These are phyloP conservation scores for Saxidomus purpurata DNA, from an alignment of 1,140 invertebrate genomes.

Conservation along the genomic window DNA sequence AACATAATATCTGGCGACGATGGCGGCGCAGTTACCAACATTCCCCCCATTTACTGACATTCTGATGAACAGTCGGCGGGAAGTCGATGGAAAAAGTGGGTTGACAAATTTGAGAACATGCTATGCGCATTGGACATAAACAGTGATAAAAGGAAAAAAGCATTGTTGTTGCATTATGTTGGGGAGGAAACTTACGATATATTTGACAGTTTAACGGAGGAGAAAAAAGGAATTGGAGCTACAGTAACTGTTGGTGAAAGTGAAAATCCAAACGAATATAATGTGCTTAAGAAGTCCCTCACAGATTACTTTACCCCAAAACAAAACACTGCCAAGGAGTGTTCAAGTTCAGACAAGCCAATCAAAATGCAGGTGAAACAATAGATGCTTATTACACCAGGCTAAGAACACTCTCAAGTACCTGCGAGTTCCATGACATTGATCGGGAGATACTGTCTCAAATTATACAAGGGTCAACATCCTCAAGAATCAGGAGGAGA, in stretches of 20 bases:
- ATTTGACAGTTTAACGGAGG: constrained; percentile 14
- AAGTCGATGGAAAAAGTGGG: constrained; percentile 52
- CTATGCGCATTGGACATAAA: constrained; percentile 57
- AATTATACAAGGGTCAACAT: constrained; percentile 40
- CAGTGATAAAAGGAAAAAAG: constrained; percentile 58
- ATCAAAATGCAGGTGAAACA: not conserved
- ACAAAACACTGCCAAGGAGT: not conserved
- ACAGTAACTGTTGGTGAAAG: not conserved
- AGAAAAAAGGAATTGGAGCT: constrained; percentile 16
- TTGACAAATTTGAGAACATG: constrained; percentile 53
- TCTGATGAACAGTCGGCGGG: not conserved
- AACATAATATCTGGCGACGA: constrained; percentile 13
- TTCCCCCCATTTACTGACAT: not conserved
- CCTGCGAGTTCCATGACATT: constrained; percentile 38
- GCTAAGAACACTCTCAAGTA: not conserved
- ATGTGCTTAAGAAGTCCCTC: not conserved
- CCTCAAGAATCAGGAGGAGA: constrained; percentile 10
- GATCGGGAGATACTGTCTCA: constrained; percentile 28
- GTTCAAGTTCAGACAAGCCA: not conserved
- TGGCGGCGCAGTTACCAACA: not conserved
- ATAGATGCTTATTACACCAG: constrained; percentile 19
- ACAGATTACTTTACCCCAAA: constrained; percentile 45
- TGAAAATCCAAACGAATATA: constrained; percentile 20
- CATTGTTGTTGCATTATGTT: too few species aligned
- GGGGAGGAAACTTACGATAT: constrained; percentile 28